Base-by-base conservation (phyloP, 1,140 invertebrate genomes). In the Batillaria attramentaria region DNA sequence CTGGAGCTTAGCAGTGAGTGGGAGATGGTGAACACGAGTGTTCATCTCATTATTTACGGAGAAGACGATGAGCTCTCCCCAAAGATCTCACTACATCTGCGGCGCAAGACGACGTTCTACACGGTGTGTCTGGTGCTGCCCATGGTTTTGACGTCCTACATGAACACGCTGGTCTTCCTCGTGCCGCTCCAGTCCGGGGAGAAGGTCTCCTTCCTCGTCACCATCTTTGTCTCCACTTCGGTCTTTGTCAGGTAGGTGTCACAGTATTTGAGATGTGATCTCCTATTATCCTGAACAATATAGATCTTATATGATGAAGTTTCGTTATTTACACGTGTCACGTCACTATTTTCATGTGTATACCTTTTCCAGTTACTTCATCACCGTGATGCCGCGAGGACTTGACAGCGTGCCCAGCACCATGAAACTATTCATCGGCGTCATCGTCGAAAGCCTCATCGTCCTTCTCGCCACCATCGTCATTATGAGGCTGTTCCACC, bases 401-500 rank as follows among this genome's bases (percentile, higher is more conserved):
- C 73, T 75, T 33, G 37, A 65, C 92, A 96, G 95, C 92, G 90
- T 92, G 83, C 92, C 92, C 60, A 87, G 92, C 66, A 86, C 65
- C 43, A 78, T 72, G 50, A 70, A 78, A 24, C 68, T 78, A 0
- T 66, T 78, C 43, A 31, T 78, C 33, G 68, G 66, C 35, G 66
- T 78, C 16, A 10, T 57, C 16, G 33, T 39, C 24, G 39, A 78
- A 35, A 69, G 76, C 28, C 46, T 69, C 24, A 31, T 78, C 24
- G 66, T 72, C 31, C 50, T 70, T 18, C 33, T 78, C 16, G 66
- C 66, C 76, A 78, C 76, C 24, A 6, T 78, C 31, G 43, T 68
- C 76, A 35, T 70, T 33, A 24, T 37, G 10, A n/a, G 66, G 39
- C 41, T 39, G 33, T 66, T 70, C 18, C 72, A 35, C 72, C 10